These are phyloP conservation scores for Enoplosus armatus DNA, from an alignment of 2,797 vertebrate genomes.

Conservation along the genomic window DNA sequence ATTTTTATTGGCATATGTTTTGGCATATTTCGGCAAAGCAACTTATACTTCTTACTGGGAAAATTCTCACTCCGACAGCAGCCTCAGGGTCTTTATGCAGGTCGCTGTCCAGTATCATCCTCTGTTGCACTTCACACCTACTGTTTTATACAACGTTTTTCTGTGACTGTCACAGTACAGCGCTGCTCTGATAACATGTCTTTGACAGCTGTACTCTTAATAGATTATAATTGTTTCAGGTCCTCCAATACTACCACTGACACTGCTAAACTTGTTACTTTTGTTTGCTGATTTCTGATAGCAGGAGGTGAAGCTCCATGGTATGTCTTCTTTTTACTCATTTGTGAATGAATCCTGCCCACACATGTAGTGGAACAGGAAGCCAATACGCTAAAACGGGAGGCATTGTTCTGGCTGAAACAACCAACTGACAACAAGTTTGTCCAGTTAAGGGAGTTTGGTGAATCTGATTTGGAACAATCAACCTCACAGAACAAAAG, in stretches of 20 bases:
- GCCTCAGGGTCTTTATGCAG: no score
- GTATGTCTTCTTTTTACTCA: background rate
- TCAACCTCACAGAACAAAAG: background rate
- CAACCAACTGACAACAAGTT: background rate
- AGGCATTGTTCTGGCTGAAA: background rate
- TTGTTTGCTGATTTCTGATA: background rate
- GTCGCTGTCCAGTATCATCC: no score
- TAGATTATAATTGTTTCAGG: background rate
- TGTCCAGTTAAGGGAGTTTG: background rate
- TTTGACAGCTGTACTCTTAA: slow-evolving; percentile 60
- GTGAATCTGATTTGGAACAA: background rate
- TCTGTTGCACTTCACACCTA: no score
- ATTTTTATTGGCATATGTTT: no score
- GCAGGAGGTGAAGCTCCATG: background rate
- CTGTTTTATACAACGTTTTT: no score
- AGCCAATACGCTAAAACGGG: background rate
- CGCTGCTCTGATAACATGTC: background rate
- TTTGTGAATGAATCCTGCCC: background rate
- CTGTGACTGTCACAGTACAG: background rate
- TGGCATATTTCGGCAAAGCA: no score
- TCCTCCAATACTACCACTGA: background rate
- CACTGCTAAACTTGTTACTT: background rate
- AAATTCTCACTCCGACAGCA: no score
- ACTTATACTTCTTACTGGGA: no score
- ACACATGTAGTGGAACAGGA: background rate